A percentile compares a stretch with the other conserved stretches of the same genome.
Evolutionary conservation across 2,888 invertebrate species (phyloP).

Genomic region (Nephrotoma flavescens): DNA sequence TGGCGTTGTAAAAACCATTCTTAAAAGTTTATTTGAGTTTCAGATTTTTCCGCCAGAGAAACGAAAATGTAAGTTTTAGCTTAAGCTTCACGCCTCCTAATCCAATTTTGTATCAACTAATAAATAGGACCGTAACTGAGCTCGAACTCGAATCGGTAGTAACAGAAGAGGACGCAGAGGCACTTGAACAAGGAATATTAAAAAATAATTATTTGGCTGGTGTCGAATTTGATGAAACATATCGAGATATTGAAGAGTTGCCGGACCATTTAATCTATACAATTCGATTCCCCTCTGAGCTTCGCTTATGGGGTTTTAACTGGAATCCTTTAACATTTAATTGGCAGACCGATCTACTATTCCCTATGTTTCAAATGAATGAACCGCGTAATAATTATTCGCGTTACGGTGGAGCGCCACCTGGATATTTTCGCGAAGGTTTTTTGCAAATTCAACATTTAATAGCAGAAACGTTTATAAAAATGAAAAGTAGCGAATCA

Average conservation of each 20-base stretch:
- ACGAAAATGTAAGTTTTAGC: background rate
- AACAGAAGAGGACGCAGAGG: background rate
- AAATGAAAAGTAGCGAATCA: conserved; percentile 22
- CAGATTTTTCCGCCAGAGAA: background rate
- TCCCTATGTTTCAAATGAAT: conserved; percentile 44
- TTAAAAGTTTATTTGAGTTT: background rate
- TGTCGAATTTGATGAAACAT: background rate
- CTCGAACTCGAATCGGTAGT: background rate
- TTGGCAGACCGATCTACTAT: conserved; percentile 53
- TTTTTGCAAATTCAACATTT: conserved; percentile 50
- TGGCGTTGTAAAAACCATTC: background rate
- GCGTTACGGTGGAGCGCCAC: conserved; percentile 42
- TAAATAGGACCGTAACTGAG: background rate
- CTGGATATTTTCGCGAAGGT: conserved; percentile 43
- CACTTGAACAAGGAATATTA: background rate
- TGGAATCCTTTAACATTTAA: conserved; percentile 17
- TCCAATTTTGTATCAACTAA: background rate
- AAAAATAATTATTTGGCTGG: background rate
- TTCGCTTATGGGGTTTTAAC: conserved; percentile 29
- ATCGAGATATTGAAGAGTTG: background rate
- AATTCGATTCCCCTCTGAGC: conserved; percentile 48
- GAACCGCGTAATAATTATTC: conserved; percentile 46
- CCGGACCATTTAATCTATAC: conserved; percentile 37
- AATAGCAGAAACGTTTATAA: conserved; percentile 33
- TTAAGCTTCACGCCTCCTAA: background rate